Conservation (phyloP, 2,113 vertebrate species). For the Nothobranchius kuhntae region DNA sequence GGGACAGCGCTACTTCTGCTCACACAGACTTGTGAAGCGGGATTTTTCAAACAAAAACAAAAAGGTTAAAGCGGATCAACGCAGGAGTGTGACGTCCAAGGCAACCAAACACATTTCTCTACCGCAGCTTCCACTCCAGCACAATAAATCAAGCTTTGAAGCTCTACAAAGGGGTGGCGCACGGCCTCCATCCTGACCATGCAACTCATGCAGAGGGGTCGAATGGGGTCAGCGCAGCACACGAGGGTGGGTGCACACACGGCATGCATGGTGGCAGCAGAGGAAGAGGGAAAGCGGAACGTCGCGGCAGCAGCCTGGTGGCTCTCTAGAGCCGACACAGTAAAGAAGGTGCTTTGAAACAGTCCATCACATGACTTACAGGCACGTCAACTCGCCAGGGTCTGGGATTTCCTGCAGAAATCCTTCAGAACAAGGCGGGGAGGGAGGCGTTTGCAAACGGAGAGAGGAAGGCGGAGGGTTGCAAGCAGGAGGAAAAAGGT, state of each 20-base stretch:
- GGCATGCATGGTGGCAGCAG: slow-evolving; percentile 75
- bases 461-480: not conserved
- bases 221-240: slow-evolving; percentile 41
- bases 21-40: slow-evolving; percentile 14
- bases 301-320: not conserved
- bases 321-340: slow-evolving; percentile 34
- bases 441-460: no score
- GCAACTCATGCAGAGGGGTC: slow-evolving; percentile 66
- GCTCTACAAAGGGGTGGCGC: slow-evolving; percentile 7
- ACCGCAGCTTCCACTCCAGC: slow-evolving; percentile 4
- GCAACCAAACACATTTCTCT: slow-evolving; percentile 17
- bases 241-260: slow-evolving; percentile 74
- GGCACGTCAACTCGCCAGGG: slow-evolving; percentile 35
- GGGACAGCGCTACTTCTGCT: slow-evolving; percentile 4
- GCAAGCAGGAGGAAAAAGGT: slow-evolving; percentile 44
- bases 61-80: slow-evolving; percentile 3
- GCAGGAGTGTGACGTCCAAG: not conserved
- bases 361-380: not conserved
- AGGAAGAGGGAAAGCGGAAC: slow-evolving; percentile 8
- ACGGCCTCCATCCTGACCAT: slow-evolving; percentile 30
- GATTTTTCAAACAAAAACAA: slow-evolving; percentile 13
- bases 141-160: slow-evolving; percentile 5
- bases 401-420: slow-evolving; percentile 14
- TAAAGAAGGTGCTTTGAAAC: slow-evolving; percentile 9
- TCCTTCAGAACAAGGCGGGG: slow-evolving; percentile 6